These are phyloP conservation scores for Xiphorhynchus elegans DNA, from an alignment of 2,113 vertebrate species.

Conservation along the genomic window DNA sequence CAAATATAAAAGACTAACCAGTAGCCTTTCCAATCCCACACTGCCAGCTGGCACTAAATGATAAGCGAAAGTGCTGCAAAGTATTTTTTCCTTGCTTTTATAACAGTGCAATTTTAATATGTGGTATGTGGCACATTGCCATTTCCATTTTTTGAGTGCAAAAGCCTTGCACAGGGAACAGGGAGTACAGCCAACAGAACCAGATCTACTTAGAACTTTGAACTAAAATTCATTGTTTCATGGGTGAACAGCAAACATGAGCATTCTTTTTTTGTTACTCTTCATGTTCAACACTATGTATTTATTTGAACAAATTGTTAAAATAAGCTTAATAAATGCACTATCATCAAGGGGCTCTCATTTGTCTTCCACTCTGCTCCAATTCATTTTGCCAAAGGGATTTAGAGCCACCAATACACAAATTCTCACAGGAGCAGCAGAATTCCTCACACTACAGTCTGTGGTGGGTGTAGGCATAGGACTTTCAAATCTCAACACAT, in stretches of 20 bases:
- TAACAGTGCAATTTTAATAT: constrained; percentile 32
- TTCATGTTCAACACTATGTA: not conserved
- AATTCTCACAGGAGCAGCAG: not conserved
- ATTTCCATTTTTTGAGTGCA: constrained; percentile 24
- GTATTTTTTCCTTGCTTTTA: not conserved
- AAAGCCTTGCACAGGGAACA: not conserved
- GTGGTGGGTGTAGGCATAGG: not conserved
- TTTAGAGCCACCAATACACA: not conserved
- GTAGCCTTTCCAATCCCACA: not conserved
- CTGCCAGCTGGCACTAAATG: constrained; percentile 39
- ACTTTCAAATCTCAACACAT: not conserved
- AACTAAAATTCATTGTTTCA: not conserved
- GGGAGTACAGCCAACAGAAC: constrained; percentile 32
- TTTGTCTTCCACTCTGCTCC: not conserved
- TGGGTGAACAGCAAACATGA: not conserved
- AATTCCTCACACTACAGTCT: not conserved
- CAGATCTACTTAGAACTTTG: not conserved
- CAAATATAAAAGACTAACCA: constrained; percentile 22
- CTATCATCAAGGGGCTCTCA: not conserved
- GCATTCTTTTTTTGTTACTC: not conserved
- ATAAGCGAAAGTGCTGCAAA: constrained; percentile 32
- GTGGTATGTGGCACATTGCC: not conserved
- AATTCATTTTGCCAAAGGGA: not conserved
- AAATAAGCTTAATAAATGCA: not conserved
- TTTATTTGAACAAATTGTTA: not conserved